A percentile compares a stretch with the other conserved stretches of the same genome.
phyloP scores from a whole-genome alignment of 2,797 vertebrate species.

The Poliocrania exsul region DNA sequence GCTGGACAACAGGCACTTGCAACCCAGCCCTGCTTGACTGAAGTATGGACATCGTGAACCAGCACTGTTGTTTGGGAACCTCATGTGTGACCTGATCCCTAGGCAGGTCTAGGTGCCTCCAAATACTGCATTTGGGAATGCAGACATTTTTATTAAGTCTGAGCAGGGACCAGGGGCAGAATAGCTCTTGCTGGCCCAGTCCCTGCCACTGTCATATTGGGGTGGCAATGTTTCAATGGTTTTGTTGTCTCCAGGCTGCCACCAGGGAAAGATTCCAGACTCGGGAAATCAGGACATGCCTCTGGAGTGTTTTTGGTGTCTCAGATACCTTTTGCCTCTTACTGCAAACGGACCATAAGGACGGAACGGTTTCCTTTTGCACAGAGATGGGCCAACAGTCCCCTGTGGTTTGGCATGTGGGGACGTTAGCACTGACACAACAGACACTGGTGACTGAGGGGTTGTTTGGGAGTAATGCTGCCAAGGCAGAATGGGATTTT shows the following conservation, averaged over 20 bases:
- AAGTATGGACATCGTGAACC: not conserved
- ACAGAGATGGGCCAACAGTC: slow-evolving; percentile 20
- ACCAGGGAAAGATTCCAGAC: not conserved
- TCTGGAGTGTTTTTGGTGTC: not conserved
- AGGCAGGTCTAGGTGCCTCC: not conserved
- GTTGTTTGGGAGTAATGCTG: not conserved
- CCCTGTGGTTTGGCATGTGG: slow-evolving; percentile 32
- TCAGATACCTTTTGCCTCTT: not conserved
- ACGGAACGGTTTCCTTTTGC: not conserved
- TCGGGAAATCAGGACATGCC: not conserved
- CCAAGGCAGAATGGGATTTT: not conserved
- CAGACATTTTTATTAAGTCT: not conserved
- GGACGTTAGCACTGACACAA: not conserved
- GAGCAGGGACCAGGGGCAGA: not conserved
- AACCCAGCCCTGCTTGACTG: rapidly evolving
- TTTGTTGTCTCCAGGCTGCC: not conserved
- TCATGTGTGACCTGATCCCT: rapidly evolving
- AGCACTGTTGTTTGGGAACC: not conserved
- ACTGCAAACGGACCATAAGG: not conserved
- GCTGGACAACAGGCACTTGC: too few species aligned
- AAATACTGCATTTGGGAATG: rapidly evolving
- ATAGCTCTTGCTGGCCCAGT: not conserved
- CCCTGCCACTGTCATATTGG: not conserved
- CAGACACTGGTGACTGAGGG: not conserved
- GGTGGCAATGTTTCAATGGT: not conserved